Evolutionary conservation across 2,797 vertebrate genomes (phyloP).

Genomic region (Urophycis tenuis): DNA sequence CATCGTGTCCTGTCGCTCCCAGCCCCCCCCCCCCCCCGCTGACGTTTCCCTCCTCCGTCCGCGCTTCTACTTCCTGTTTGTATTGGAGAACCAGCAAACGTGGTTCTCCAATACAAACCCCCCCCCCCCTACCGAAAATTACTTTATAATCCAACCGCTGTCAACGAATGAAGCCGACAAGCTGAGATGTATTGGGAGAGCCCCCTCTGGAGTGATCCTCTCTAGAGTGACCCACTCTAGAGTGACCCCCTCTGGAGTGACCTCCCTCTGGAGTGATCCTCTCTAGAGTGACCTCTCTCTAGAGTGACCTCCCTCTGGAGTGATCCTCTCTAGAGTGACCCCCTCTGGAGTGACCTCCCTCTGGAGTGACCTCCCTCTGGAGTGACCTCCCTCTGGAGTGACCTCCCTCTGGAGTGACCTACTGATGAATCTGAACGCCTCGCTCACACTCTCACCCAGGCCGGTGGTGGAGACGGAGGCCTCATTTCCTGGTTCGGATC

Average conservation of each 20-base stretch:
- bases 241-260: not conserved
- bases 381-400: no score
- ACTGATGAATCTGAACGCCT: not conserved
- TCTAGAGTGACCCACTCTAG: not conserved
- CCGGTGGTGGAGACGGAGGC: slow-evolving; percentile 1
- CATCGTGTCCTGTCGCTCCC: no score
- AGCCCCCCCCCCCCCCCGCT: no score
- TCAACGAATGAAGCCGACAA: not conserved
- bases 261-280: not conserved
- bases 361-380: not conserved
- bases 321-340: no score
- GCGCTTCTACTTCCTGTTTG: not conserved
- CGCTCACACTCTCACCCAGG: slow-evolving; percentile 23
- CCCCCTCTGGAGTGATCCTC: not conserved
- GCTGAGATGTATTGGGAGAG: not conserved
- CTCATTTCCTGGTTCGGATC: slow-evolving; percentile 47
- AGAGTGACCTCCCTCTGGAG: not conserved
- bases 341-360: not conserved
- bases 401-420: not conserved
- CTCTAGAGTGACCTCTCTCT: no score
- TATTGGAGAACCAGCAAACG: no score
- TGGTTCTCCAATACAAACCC: not conserved
- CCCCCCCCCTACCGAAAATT: no score
- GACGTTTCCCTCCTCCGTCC: not conserved
- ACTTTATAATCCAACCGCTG: not conserved